Evolutionary conservation across 2,888 invertebrate genomes (phyloP), one percentile per base, ranked within the genome.

Genomic region (Lasius platythorax): DNA sequence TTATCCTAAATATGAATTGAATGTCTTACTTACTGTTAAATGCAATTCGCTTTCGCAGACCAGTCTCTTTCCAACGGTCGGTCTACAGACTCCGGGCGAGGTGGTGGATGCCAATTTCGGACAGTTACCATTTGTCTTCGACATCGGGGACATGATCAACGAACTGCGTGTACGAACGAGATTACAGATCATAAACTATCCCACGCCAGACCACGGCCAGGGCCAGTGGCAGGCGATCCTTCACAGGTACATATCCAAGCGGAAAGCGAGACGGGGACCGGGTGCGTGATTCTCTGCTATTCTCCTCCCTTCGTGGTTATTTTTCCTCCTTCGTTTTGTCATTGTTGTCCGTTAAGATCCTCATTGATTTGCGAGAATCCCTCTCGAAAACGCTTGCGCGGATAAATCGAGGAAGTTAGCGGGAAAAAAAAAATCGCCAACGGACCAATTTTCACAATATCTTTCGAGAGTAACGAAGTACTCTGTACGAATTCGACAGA

Each of bases 61-160:
- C 85, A 98, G 99, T 96, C 96, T 99, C 85, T 99, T 99, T 96
- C 99, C 99, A 33, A 99, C 99, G 23, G 99, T 99, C 87, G 99
- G 99, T 0, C 96, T 99, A 84, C 99, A 99, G 96, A 99, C 99
- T 58, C 99, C 99, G 11, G 99, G 99, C 72, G 99, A 99, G 96
- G 98, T 99, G 88, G 98, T 99, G 78, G 99, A 99, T 95, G 99
- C 99, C 2, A 99, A 99, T 96, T 99, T 99, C 95, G 99, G 99
- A 0, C 99, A 99, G 95, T 97, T 97, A 93, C 99, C 99, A 28
- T 99, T 99, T 96, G 97, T 98, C 94, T 99, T 99, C 96, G 99
- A 99, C 96, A 99, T 99, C 92, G 98, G 98, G 95, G 99, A 99
- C 94, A 99, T 99, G 97, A 97, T 99, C 96, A 97, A 97, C 93